Evolutionary conservation across 2,888 invertebrate species (phyloP), one percentile per base, ranked within the genome.

Genomic region (Platycheirus rosarum): DNA sequence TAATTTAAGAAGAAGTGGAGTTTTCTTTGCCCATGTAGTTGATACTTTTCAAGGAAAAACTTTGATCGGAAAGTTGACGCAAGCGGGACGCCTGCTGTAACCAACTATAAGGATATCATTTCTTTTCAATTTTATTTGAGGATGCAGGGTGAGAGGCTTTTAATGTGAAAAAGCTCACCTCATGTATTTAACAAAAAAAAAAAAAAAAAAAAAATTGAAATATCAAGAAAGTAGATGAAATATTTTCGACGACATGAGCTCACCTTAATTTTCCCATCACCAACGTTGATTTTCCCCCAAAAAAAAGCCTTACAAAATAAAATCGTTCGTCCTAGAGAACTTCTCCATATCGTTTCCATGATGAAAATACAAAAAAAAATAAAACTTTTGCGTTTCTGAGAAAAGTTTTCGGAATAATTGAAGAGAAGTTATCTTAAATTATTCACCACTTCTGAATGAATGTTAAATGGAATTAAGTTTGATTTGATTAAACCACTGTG

Each of bases 351-450:
- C 53, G 32, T 42, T 51, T 29, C 42, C 13, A 16, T 49, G 48
- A 35, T 66, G n/a, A 42, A 14, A 18, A 51, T 35, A 40, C 23
- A 57, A 57, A 57, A 2, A 23, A 57, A 2, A 57, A 14, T 11
- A 8, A 68, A 71, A 62, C 16, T 80, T 80, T 76, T 49, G 37
- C 40, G 35, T 76, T 76, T 66, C 60, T 40, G 13, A 60, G 71
- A 68, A 76, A 82, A 82, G 42, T 82, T 80, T 57, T 48, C 18
- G 13, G 71, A 44, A 77, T 82, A 82, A 77, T 82, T 76, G 66
- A 76, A 63, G 65, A 16, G 37, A 82, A 82, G 75, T 70, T 70
- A 60, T 76, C 70, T 44, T 23, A 66, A 76, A 73, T 73, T 77
- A 68, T 68, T 57, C 76, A 76, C 80, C 71, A 71, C 70, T 55